A percentile compares a stretch with the other conserved stretches of the same genome.
Conservation (phyloP, 2,113 vertebrate genomes). For the Hyperoodon ampullatus region DNA sequence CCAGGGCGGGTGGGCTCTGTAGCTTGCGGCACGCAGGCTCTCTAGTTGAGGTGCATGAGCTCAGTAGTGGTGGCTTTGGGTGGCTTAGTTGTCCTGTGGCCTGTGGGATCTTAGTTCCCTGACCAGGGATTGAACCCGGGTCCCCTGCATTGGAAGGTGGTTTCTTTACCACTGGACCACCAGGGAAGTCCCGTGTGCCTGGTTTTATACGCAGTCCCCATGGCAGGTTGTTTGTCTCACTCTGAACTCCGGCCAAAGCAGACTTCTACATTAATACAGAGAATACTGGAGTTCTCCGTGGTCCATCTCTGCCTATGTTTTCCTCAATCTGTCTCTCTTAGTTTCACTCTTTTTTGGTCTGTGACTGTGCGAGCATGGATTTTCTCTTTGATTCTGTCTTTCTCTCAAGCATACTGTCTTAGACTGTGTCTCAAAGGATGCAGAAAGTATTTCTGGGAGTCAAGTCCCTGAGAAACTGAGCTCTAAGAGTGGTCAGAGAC, state of each 20-base stretch:
- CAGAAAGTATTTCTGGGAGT: neutral
- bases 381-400: conserved; percentile 21
- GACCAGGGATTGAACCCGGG: too few species aligned
- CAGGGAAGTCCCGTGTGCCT: neutral
- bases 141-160: too few species aligned
- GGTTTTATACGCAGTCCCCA: conserved; percentile 39
- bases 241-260: neutral
- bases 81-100: too few species aligned
- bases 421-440: neutral
- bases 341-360: neutral
- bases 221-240: neutral
- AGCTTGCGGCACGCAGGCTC: too few species aligned
- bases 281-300: conserved; percentile 43
- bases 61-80: too few species aligned
- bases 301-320: conserved; percentile 41
- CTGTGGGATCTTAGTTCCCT: too few species aligned
- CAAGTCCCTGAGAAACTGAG: conserved; percentile 40
- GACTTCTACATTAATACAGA: conserved; percentile 38
- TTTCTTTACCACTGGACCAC: too few species aligned
- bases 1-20: too few species aligned
- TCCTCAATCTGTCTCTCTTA: conserved; percentile 53
- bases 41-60: too few species aligned
- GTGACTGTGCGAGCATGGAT: neutral
- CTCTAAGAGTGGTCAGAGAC: neutral
- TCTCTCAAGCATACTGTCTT: conserved; percentile 18